A percentile compares a stretch with the other conserved stretches of the same genome.
Evolutionary conservation across 2,113 vertebrate species (phyloP).

Genomic region (Nerophis ophidion): DNA sequence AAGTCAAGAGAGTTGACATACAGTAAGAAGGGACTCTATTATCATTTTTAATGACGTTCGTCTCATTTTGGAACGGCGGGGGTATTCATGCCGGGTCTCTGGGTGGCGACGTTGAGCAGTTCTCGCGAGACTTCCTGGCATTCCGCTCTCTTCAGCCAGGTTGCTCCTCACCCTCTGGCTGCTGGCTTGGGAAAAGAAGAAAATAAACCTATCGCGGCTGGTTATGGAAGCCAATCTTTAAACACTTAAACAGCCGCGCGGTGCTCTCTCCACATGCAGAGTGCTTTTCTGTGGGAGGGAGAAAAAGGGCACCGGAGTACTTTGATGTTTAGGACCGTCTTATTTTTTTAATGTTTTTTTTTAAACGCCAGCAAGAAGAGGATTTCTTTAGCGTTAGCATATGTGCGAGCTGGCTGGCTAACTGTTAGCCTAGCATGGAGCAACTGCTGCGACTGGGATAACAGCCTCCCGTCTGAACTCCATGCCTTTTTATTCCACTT

Average conservation of each 20-base stretch:
- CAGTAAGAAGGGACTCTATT: too few species aligned
- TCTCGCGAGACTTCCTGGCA: conserved; percentile 63
- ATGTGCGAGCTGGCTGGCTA: conserved; percentile 34
- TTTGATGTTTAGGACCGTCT: conserved; percentile 4
- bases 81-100: background rate
- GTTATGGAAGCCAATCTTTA: conserved; percentile 46
- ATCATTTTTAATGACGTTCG: too few species aligned
- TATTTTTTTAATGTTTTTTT: conserved; percentile 5
- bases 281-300: conserved; percentile 11
- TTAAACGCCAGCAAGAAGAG: conserved; percentile 27
- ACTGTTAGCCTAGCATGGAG: conserved; percentile 50
- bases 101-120: conserved; percentile 35
- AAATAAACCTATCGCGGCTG: conserved; percentile 58
- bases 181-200: conserved; percentile 60
- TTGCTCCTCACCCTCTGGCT: conserved; percentile 39
- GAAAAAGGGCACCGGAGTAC: conserved; percentile 7
- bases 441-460: conserved; percentile 26
- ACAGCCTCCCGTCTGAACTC: conserved; percentile 10
- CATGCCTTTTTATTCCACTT: conserved; percentile 1
- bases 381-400: conserved; percentile 37
- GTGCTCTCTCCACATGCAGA: conserved; percentile 9
- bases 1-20: too few species aligned
- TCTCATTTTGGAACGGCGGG: too few species aligned
- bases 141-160: conserved; percentile 48
- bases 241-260: conserved; percentile 12